phyloP scores from a whole-genome alignment of 1,140 invertebrate species.

The Pachyrhynchus sulphureomaculatus region DNA sequence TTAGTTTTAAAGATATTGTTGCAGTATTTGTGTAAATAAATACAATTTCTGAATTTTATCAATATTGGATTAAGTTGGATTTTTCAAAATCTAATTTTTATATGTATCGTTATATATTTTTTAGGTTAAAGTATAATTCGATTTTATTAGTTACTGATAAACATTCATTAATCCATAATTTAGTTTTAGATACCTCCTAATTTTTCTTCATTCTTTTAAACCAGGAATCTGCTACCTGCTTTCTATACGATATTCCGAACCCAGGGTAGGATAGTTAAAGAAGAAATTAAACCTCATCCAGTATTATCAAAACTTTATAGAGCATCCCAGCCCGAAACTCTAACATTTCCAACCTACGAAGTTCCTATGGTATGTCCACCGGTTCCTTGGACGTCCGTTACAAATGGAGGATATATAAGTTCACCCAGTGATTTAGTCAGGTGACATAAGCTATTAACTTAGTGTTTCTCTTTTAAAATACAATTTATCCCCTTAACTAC shows the following conservation, averaged over 20 bases:
- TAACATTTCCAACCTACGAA: constrained; percentile 70
- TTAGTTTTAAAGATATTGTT: too few species aligned
- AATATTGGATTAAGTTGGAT: too few species aligned
- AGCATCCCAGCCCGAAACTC: constrained; percentile 62
- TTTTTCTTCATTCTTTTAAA: constrained; percentile 21
- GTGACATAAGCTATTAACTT: background rate
- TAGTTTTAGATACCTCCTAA: too few species aligned
- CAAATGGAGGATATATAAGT: constrained; percentile 74
- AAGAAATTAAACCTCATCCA: constrained; percentile 87
- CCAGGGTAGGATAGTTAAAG: constrained; percentile 62
- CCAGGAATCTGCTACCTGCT: constrained; percentile 65
- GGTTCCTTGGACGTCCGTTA: constrained; percentile 71
- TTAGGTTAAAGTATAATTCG: too few species aligned
- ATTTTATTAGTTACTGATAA: too few species aligned
- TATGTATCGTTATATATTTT: too few species aligned
- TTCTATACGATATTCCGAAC: constrained; percentile 80
- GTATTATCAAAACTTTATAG: constrained; percentile 66
- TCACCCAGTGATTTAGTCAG: constrained; percentile 67
- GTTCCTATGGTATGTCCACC: constrained; percentile 80
- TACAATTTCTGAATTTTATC: too few species aligned
- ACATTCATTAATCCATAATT: too few species aligned
- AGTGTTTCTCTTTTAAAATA: too few species aligned
- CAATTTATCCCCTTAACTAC: too few species aligned
- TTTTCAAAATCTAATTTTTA: too few species aligned
- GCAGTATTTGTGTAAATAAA: too few species aligned